A percentile compares a stretch with the other conserved stretches of the same genome.
Conservation (phyloP, 2,888 invertebrate species). For the Salticus scenicus region DNA sequence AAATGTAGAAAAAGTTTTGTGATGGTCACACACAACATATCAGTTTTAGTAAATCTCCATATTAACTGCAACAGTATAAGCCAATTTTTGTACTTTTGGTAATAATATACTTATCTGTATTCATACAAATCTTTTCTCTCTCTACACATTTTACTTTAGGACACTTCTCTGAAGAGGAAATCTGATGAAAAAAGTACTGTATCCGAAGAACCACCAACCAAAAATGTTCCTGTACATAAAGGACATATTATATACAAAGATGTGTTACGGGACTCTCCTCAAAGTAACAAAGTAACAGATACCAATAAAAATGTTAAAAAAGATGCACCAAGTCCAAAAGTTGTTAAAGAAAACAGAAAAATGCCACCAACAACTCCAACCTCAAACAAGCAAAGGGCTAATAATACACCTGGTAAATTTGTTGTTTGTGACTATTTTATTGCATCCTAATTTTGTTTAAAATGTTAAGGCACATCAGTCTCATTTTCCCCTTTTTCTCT, state of each 20-base stretch:
- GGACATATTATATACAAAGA: conserved; percentile 13
- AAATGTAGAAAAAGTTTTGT: no score
- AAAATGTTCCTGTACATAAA: conserved; percentile 26
- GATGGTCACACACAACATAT: no score
- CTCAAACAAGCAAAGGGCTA: neutral
- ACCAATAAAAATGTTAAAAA: no score
- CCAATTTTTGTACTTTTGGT: no score
- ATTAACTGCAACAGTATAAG: no score
- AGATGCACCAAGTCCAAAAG: neutral
- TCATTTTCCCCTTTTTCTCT: no score
- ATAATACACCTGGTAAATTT: neutral
- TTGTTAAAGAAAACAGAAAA: neutral
- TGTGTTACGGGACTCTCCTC: neutral
- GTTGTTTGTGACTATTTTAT: neutral
- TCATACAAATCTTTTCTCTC: no score
- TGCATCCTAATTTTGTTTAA: no score
- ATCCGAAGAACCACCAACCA: conserved; percentile 11
- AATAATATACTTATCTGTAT: no score
- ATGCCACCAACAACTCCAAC: neutral
- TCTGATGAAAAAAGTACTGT: neutral
- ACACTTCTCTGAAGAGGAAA: conserved; percentile 22
- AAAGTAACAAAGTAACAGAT: neutral
- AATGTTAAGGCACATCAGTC: no score
- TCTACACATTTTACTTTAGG: no score
- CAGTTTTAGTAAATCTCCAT: no score